Base-by-base conservation (phyloP, 2,888 invertebrate species). In the Limnephilus marmoratus region DNA sequence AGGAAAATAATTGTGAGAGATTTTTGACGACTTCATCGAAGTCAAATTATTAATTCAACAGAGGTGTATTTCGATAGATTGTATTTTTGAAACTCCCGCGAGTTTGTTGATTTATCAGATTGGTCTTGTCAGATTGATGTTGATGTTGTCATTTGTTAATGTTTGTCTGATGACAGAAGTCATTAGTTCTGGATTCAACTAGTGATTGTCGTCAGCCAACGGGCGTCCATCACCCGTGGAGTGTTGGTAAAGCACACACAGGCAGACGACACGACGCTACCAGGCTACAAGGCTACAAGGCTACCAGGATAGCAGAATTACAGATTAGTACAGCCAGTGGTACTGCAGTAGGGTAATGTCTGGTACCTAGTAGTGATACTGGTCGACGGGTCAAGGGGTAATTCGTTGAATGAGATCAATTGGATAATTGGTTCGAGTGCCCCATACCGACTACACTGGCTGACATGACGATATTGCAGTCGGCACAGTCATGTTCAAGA, bases 351-450 rank as follows among this genome's bases (percentile, higher is more conserved):
- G 24, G 24, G 24, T 24, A 68, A 24, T 68, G 24, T 24, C n/a
- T n/a, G 68, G 68, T 68, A 68, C 68, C 68, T 68, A 68, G n/a
- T 68, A n/a, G n/a, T 68, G 68, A 24, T 68, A 24, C 68, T 68
- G 29, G 83, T 45, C 29, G 83, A 53, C 29, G 83, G 90, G 90
- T 91, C 90, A 91, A 91, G 86, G 87, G 87, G 53, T 68, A 82
- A 91, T 91, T 88, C 37, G 87, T 91, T 81, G 49, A 91, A 45
- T 45, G 82, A 45, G 82, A 86, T 86, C 81, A 91, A 91, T 91
- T 91, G 82, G 91, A 88, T 91, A 91, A 91, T 91, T 88, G 88
- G 45, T 91, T 81, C 41, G 91, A 91, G 91, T 88, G 86, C 82
- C 91, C 81, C 37, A 87, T 81, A 37, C 31, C 31, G 86, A 41